Conservation (phyloP, 2,113 vertebrate species). For the Hippocampus comes region DNA sequence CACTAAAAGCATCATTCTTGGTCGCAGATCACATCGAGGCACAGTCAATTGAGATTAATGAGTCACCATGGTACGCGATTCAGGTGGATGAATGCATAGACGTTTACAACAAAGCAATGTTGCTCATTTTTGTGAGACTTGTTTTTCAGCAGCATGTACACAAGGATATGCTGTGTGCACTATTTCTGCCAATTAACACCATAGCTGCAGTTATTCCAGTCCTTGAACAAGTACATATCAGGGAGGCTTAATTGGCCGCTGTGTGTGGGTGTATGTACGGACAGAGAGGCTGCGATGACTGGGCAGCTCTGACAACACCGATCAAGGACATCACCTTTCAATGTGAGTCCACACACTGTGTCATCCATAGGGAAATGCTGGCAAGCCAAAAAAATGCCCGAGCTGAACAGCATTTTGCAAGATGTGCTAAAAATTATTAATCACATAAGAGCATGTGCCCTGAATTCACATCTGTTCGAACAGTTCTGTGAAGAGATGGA, state of each 20-base stretch:
- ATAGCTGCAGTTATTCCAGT: not conserved
- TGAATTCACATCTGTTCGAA: not conserved
- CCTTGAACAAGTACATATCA: not conserved
- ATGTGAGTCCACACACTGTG: slow-evolving; percentile 11
- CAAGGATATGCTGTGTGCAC: not conserved
- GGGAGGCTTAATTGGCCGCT: slow-evolving; percentile 17
- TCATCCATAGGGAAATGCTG: slow-evolving; percentile 29
- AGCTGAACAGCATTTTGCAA: not conserved
- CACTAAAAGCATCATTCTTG: too few species aligned
- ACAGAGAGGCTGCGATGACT: slow-evolving; percentile 27
- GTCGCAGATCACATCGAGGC: not conserved
- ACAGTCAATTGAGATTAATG: not conserved
- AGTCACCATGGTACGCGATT: not conserved
- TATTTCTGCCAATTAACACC: not conserved
- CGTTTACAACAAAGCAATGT: not conserved
- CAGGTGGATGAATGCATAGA: not conserved
- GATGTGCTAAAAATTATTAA: not conserved
- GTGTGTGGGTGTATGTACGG: slow-evolving; percentile 29
- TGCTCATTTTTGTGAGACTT: not conserved
- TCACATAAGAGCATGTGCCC: not conserved
- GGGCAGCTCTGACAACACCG: not conserved
- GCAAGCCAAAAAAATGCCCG: slow-evolving; percentile 14
- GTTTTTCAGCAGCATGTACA: not conserved
- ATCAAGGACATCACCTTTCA: slow-evolving; percentile 17
- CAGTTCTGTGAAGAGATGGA: not conserved